These are phyloP conservation scores for Blennius ocellaris DNA, from an alignment of 2,113 vertebrate species.

Conservation along the genomic window DNA sequence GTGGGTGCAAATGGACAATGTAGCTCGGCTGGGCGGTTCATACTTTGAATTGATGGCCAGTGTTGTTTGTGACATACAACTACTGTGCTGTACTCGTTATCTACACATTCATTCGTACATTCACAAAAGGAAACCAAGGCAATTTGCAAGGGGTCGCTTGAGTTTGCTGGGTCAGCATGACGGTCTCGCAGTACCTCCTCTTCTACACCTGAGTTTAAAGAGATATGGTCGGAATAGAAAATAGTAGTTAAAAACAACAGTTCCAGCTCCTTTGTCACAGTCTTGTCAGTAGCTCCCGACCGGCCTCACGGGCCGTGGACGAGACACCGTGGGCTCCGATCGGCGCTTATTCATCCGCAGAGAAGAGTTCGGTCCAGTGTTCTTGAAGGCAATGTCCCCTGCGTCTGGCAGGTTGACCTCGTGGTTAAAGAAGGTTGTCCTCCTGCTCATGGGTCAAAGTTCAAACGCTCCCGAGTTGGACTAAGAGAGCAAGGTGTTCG, in stretches of 20 bases:
- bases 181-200: constrained; percentile 69
- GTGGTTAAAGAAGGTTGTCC: constrained; percentile 40
- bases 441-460: constrained; percentile 2
- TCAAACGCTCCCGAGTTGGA: constrained; percentile 1
- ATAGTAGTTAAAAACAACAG: constrained; percentile 22
- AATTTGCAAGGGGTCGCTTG: constrained; percentile 52
- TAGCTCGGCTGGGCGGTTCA: constrained; percentile 31
- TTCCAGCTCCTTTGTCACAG: constrained; percentile 17
- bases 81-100: constrained; percentile 38
- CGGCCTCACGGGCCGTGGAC: neutral
- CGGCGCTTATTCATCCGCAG: constrained; percentile 9
- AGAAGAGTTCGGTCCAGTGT: constrained; percentile 56
- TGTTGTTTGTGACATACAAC: constrained; percentile 42
- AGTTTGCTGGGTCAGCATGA: constrained; percentile 49
- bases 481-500: too few species aligned
- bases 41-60: constrained; percentile 38
- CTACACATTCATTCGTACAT: constrained; percentile 78
- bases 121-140: constrained; percentile 74
- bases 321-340: neutral
- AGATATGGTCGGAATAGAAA: constrained; percentile 63
- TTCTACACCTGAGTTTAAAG: constrained; percentile 80
- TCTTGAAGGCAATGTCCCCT: constrained; percentile 35
- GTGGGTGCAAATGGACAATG: constrained; percentile 27
- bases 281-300: constrained; percentile 25
- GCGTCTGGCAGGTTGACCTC: constrained; percentile 32